These are phyloP conservation scores for Jordanella pulchra DNA, from an alignment of 2,797 vertebrate species.

Conservation along the genomic window DNA sequence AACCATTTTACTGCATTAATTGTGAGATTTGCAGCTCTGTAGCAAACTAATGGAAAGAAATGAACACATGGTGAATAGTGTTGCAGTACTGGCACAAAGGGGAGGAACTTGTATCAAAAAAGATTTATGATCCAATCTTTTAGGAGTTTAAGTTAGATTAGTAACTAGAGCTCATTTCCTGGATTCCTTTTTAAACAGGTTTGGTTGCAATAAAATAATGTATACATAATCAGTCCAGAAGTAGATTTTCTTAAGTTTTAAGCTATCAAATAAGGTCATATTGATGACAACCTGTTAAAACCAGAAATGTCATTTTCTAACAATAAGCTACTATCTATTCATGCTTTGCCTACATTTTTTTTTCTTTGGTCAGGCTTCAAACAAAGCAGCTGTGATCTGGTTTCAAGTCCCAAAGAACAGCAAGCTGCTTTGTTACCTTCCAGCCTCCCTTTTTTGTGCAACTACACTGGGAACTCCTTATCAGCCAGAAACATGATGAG, in stretches of 20 bases:
- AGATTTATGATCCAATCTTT: constrained; percentile 1
- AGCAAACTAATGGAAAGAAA: not conserved
- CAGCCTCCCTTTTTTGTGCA: constrained; percentile 19
- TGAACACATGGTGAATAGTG: not conserved
- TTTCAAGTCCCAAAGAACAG: constrained; percentile 49
- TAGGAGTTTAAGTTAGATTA: not conserved
- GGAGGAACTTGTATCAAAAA: constrained; percentile 25
- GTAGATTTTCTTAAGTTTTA: not conserved
- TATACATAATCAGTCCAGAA: not conserved
- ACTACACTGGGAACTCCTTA: constrained; percentile 24
- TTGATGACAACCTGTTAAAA: constrained; percentile 11
- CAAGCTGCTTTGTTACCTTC: constrained; percentile 57
- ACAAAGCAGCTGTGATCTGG: constrained; percentile 45
- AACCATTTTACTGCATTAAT: not conserved
- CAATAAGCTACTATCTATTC: constrained; percentile 37
- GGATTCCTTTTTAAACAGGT: not conserved
- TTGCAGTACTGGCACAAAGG: not conserved
- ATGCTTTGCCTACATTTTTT: constrained; percentile 32
- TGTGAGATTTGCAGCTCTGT: too few relatives aligned
- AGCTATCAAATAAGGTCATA: not conserved
- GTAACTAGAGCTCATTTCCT: not conserved
- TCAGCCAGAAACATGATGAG: constrained; percentile 20
- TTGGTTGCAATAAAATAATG: not conserved
- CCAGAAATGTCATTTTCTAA: constrained; percentile 18
- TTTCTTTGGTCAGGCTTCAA: constrained; percentile 35